phyloP scores from a whole-genome alignment of 1,140 invertebrate genomes.

The Euura lappo region DNA sequence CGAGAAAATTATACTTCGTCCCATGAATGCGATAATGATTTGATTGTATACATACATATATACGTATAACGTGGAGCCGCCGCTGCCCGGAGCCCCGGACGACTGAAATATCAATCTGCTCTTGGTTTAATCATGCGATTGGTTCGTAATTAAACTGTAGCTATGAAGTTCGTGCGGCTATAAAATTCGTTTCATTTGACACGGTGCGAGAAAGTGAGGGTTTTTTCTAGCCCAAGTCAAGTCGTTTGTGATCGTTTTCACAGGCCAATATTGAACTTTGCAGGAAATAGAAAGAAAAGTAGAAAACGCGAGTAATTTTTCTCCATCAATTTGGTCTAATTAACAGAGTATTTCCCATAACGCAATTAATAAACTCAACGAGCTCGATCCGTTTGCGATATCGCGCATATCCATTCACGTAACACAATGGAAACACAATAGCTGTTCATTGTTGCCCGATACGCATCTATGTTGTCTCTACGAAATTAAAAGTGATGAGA shows the following conservation, averaged over 20 bases:
- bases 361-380: conserved; percentile 54
- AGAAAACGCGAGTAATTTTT: too few relatives aligned
- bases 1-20: neutral
- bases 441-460: conserved; percentile 33
- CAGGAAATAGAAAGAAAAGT: too few relatives aligned
- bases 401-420: conserved; percentile 21
- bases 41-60: neutral
- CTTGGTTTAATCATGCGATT: too few relatives aligned
- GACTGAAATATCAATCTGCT: too few relatives aligned
- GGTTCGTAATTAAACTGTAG: too few relatives aligned
- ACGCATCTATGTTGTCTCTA: conserved; percentile 51
- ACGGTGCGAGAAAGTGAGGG: too few relatives aligned
- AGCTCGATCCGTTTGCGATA: conserved; percentile 52
- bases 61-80: neutral
- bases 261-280: too few relatives aligned
- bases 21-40: neutral
- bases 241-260: too few relatives aligned
- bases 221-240: too few relatives aligned
- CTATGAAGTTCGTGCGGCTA: too few relatives aligned
- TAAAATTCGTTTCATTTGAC: too few relatives aligned
- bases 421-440: conserved; percentile 38
- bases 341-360: conserved; percentile 43
- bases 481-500: conserved; percentile 55
- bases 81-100: neutral
- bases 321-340: neutral